Evolutionary conservation across 2,888 invertebrate genomes (phyloP), one percentile per base, ranked within the genome.

Genomic region (Brassicogethes aeneus): DNA sequence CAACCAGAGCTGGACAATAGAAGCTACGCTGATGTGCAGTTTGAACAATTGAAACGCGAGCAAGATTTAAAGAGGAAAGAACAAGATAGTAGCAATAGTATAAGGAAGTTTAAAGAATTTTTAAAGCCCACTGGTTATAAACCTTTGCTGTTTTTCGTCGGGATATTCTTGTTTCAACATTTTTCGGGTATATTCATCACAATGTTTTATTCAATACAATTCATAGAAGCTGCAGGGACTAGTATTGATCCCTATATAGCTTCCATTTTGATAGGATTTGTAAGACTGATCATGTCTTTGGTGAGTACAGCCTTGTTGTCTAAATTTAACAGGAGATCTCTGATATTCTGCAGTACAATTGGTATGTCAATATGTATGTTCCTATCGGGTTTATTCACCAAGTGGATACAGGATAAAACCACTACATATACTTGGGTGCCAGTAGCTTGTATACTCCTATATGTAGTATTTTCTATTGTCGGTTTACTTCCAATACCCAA

Each of bases 171-270:
- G 32, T 74, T 76, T 51, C 77, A 78, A 57, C 76, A 77, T 50
- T 75, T 74, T 47, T 70, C 75, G 12, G 77, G 77, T 30, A 75
- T 77, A 50, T 77, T 77, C 51, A 73, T 77, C 10, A 77, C 76
- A 0, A 64, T 77, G n/a, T 78, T 77, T 59, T 77, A 75, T 55
- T 75, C 77, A 1, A 75, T 78, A 17, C 71, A 71, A 13, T 75
- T 77, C 60, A 75, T n/a, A n/a, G n/a, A n/a, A n/a, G 71, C 72
- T 53, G 68, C 71, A 34, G 71, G 70, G 2, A 66, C 68, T 13
- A 58, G 58, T 2, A 60, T 75, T 15, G 64, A 76, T 53, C 68
- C 71, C 1, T 73, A 72, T 46, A 43, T 70, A 3, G 71, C 73
- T 3, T 73, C 75, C 12, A 71, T 75, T 32, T 60, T 73, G 38